Evolutionary conservation across 2,113 vertebrate species (phyloP), one percentile per base, ranked within the genome.

Genomic region (Lucifuga dentata): DNA sequence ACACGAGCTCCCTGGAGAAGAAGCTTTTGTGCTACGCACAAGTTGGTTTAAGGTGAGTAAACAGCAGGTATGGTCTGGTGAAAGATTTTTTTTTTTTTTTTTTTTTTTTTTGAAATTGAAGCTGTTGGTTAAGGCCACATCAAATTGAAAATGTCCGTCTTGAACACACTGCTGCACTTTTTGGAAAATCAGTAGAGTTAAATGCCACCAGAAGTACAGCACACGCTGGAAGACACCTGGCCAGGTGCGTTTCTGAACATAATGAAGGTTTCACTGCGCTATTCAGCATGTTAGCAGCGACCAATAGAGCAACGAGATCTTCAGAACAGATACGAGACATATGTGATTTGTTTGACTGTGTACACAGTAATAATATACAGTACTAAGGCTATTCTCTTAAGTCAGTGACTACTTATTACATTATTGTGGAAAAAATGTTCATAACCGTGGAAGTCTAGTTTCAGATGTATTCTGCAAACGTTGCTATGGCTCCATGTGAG

Each of bases 111-210:
- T 68, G 61, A 76, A 61, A 78, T 75, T 81, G 68, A 76, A 80
- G 64, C 83, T 85, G 24, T 86, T 81, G 77, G 79, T 93, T n/a
- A 94, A 94, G 93, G 93, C 93, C 93, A 93, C 92, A 86, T 93
- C 72, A 51, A 91, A 91, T 87, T 83, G 76, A 82, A 88, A 89
- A 78, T 81, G 73, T 89, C 78, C 48, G 26, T 81, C 64, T 70
- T 43, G 32, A 29, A 29, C 26, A 29, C 49, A 56, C 41, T 49
- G 63, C 43, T 51, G 51, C 41, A 32, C 38, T 53, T 61, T 64
- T 45, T 26, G 40, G 45, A 66, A 70, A 73, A 19, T 20, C 49
- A 10, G 44, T 21, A 59, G 68, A 56, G 69, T 48, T 73, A 21
- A 78, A 84, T 58, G 66, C 81, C 81, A 83, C 64, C 81, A 57